phyloP scores from a whole-genome alignment of 2,113 vertebrate genomes.

The Marmota monax region DNA sequence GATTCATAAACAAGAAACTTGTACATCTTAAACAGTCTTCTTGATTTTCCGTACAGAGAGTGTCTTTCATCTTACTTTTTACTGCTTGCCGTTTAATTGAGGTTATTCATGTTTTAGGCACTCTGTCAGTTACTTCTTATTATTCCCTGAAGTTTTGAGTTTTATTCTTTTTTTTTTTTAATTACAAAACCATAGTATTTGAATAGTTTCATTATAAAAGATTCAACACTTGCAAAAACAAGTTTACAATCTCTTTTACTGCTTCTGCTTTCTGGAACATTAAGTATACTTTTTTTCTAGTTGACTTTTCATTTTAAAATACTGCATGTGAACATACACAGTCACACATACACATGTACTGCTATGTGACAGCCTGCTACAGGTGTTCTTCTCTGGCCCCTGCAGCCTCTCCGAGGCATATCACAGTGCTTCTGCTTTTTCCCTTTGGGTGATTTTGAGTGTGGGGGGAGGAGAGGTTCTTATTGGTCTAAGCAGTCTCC shows the following conservation, averaged over 20 bases:
- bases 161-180: not conserved
- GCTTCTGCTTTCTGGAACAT: not conserved
- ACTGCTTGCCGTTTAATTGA: not conserved
- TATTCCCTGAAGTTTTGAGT: not conserved
- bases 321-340: not conserved
- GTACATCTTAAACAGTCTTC: not conserved
- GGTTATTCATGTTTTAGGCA: not conserved
- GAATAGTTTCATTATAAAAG: conserved; percentile 32
- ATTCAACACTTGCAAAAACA: not conserved
- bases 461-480: not conserved
- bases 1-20: not conserved
- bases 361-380: accelerated
- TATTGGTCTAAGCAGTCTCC: not conserved
- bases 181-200: not conserved
- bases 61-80: not conserved
- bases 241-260: not conserved
- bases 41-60: not conserved
- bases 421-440: not conserved
- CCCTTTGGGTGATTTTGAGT: not conserved
- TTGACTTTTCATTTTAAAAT: not conserved
- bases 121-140: conserved; percentile 16
- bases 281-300: not conserved
- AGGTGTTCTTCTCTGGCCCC: not conserved
- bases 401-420: not conserved
- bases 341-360: not conserved